Conservation (phyloP, 2,797 vertebrate genomes). For the Pseudomugil tenellus region DNA sequence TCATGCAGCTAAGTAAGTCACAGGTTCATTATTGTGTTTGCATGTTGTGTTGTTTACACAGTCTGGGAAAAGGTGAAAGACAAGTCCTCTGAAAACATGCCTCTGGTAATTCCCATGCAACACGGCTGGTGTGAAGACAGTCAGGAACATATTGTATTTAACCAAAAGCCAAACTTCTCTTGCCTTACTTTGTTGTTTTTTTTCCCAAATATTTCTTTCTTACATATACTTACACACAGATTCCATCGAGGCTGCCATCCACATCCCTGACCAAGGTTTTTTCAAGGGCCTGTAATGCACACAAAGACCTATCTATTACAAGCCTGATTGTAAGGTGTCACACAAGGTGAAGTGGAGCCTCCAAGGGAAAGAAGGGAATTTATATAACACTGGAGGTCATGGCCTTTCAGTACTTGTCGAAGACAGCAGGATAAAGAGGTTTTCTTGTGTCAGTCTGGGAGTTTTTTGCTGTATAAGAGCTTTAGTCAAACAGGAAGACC, state of each 20-base stretch:
- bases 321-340: constrained; percentile 57
- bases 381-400: constrained; percentile 51
- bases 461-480: constrained; percentile 20
- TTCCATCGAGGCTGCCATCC: constrained; percentile 50
- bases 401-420: constrained; percentile 42
- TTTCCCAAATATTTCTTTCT: constrained; percentile 11
- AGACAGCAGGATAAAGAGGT: constrained; percentile 22
- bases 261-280: constrained; percentile 27
- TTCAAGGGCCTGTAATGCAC: constrained; percentile 24
- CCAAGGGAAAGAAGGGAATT: constrained; percentile 20
- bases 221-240: constrained; percentile 3
- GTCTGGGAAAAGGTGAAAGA: constrained; percentile 52
- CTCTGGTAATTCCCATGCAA: constrained; percentile 6
- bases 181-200: constrained; percentile 17
- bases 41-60: constrained; percentile 62
- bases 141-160: constrained; percentile 41
- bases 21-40: constrained; percentile 56
- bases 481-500: constrained; percentile 25
- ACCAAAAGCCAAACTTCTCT: constrained; percentile 30
- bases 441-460: constrained; percentile 20
- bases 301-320: constrained; percentile 61
- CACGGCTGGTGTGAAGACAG: constrained; percentile 50
- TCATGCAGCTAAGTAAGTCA: constrained; percentile 63
- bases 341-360: constrained; percentile 44
- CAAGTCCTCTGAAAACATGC: constrained; percentile 35